These are phyloP conservation scores for Apamea anceps DNA, from an alignment of 2,888 invertebrate species.

Conservation along the genomic window DNA sequence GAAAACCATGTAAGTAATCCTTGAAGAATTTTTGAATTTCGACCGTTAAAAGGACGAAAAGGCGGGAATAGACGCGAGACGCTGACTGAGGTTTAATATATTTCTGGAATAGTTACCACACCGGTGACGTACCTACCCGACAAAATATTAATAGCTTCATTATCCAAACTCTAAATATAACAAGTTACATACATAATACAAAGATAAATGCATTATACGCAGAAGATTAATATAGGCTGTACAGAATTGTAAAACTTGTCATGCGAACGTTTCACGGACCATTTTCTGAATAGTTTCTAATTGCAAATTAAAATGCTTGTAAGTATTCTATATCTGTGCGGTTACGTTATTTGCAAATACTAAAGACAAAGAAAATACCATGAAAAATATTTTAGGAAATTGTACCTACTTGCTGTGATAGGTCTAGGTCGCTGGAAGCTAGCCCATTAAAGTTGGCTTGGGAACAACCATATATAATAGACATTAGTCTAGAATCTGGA, in stretches of 20 bases:
- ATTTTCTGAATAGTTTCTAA: slow-evolving; percentile 28
- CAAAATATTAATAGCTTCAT: slow-evolving; percentile 82
- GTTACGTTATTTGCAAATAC: neutral
- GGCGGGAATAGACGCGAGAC: slow-evolving; percentile 33
- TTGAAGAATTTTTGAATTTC: slow-evolving; percentile 39
- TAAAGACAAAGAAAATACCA: neutral
- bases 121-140: slow-evolving; percentile 77
- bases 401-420: neutral
- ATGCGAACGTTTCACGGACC: slow-evolving; percentile 1
- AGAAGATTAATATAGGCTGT: slow-evolving; percentile 37
- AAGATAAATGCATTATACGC: slow-evolving; percentile 58
- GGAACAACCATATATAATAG: neutral
- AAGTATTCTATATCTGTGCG: neutral
- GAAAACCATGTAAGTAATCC: neutral
- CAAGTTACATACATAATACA: slow-evolving; percentile 57
- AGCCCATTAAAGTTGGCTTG: neutral
- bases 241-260: slow-evolving; percentile 3
- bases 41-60: slow-evolving; percentile 47
- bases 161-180: slow-evolving; percentile 74
- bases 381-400: neutral
- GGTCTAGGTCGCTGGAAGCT: neutral
- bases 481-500: neutral
- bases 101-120: slow-evolving; percentile 81
- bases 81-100: slow-evolving; percentile 69
- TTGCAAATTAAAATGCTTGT: neutral